Evolutionary conservation across 2,113 vertebrate species (phyloP), one percentile per base, ranked within the genome.

Genomic region (Psophia crepitans): DNA sequence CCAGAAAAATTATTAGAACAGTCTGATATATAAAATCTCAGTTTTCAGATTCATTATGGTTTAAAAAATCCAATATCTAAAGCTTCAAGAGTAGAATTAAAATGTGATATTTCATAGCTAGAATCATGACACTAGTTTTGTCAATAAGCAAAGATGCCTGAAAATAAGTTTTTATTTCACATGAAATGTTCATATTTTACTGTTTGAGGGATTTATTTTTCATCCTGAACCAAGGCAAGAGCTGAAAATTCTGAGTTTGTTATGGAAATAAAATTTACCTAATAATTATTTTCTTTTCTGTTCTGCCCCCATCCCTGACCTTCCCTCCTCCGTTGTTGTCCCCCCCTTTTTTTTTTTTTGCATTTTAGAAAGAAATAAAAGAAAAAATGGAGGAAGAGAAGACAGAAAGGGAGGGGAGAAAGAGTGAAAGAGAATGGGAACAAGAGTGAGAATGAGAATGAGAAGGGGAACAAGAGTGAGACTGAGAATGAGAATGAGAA

Each of bases 261-360:
- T 23, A 39, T 44, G 21, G 39, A 66, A 79, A 61, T 27, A 66
- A 46, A 65, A 41, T 78, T 23, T 41, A 33, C 75, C 15, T 66
- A 41, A 14, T 3, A 19, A 41, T 33, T 7, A 51, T 79, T 63
- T 64, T 44, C 0, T 49, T 44, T 26, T 43, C 5, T 44, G 2
- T 65, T 39, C 24, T 89, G 6, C 3, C 2, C 16, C 5, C 3
- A 3, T 3, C 1, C 2, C 1, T 0, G 5, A 14, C 3, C 1
- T 4, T 15, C 27, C 0, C 4, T 12, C 3, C 1, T 4, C 14
- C 30, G n/a, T n/a, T n/a, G n/a, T n/a, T n/a, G n/a, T 22, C 9
- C 9, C 14, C 13, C 4, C 5, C 6, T 70, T 80, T 22, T 57
- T 83, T 6, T 70, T 80, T 22, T 57, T 83, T 66, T 57, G 4